phyloP scores from a whole-genome alignment of 2,113 vertebrate genomes.

The Saguinus imperator region DNA sequence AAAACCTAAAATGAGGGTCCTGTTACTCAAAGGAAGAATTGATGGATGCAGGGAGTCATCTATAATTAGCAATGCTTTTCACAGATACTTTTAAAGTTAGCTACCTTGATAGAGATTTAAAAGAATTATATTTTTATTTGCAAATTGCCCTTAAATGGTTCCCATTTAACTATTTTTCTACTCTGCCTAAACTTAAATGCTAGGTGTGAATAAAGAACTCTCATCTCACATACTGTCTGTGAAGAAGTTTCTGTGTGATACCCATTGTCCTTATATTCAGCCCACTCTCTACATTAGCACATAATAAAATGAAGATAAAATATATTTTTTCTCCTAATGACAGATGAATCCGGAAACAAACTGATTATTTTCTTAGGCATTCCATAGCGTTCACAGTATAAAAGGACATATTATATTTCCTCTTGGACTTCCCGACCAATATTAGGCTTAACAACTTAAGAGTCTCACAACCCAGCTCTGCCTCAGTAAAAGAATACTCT shows the following conservation, averaged over 20 bases:
- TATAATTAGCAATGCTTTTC: not conserved
- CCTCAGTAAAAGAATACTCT: not conserved
- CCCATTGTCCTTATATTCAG: not conserved
- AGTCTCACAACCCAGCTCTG: not conserved
- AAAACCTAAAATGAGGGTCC: no score
- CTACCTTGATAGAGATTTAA: not conserved
- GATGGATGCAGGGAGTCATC: no score
- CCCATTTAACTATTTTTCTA: not conserved
- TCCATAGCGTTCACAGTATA: not conserved
- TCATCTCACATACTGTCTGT: not conserved
- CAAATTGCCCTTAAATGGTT: not conserved
- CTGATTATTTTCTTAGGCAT: not conserved
- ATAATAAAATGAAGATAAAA: not conserved
- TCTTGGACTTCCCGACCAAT: not conserved
- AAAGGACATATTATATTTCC: not conserved
- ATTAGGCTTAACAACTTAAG: not conserved
- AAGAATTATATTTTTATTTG: not conserved
- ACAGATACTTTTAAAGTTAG: not conserved
- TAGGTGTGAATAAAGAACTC: not conserved
- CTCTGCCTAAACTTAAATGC: not conserved
- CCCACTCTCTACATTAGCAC: not conserved
- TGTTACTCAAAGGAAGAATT: not conserved
- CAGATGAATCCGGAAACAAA: not conserved
- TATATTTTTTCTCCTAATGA: not conserved
- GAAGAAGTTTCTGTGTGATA: not conserved